Evolutionary conservation across 2,888 invertebrate species (phyloP).

Genomic region (Parnassius smintheus): DNA sequence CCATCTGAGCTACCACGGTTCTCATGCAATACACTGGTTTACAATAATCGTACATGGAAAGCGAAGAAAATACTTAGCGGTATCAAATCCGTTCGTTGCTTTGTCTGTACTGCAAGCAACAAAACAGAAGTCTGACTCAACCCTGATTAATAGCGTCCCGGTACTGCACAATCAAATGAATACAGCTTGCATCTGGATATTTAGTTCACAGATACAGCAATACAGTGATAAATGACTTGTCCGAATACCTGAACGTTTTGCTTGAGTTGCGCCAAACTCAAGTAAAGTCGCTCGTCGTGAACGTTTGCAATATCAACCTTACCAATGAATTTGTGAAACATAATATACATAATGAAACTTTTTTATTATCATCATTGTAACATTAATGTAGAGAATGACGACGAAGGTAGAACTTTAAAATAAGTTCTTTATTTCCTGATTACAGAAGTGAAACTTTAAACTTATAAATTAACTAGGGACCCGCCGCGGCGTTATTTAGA

Average conservation of each 20-base stretch:
- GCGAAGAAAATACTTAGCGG: background rate
- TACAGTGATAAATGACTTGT: conserved; percentile 35
- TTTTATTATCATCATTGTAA: too few relatives aligned
- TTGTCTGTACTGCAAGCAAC: conserved; percentile 25
- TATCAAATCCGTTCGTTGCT: conserved; percentile 4
- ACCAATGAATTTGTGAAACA: too few relatives aligned
- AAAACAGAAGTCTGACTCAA: conserved; percentile 50
- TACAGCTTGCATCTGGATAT: conserved; percentile 60
- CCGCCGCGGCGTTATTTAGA: too few relatives aligned
- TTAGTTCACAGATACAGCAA: conserved; percentile 35
- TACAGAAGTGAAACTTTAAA: too few relatives aligned
- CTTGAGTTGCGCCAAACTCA: background rate
- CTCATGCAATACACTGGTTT: too few relatives aligned
- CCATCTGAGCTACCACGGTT: too few relatives aligned
- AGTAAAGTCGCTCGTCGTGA: background rate
- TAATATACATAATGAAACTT: too few relatives aligned
- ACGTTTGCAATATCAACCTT: background rate
- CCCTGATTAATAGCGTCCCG: conserved; percentile 71
- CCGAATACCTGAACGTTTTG: background rate
- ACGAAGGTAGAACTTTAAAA: too few relatives aligned
- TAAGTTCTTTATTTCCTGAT: too few relatives aligned
- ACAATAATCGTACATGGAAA: too few relatives aligned
- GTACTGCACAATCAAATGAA: conserved; percentile 63
- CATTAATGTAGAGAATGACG: too few relatives aligned
- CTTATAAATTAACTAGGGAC: too few relatives aligned